A percentile compares a stretch with the other conserved stretches of the same genome.
These are phyloP conservation scores for Dinocampus coccinellae DNA, from an alignment of 2,888 invertebrate genomes.

Conservation along the genomic window DNA sequence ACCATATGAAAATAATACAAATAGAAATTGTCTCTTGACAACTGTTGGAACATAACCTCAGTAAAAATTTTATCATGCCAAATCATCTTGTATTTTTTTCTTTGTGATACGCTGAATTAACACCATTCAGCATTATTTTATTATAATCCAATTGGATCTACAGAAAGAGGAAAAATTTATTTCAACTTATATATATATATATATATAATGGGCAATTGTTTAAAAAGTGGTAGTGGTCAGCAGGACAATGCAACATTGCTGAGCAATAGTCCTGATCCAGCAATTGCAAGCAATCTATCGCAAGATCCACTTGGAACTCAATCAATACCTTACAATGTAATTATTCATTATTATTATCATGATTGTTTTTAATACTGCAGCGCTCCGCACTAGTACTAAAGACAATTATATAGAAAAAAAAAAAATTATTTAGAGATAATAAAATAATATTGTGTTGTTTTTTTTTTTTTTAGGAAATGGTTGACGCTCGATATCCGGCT, in stretches of 20 bases:
- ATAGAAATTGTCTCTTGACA: not conserved
- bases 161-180: not conserved
- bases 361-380: not conserved
- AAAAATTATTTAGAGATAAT: not conserved
- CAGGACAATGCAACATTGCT: slow-evolving; percentile 65
- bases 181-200: not conserved
- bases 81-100: not conserved
- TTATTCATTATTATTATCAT: slow-evolving; percentile 25
- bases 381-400: not conserved
- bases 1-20: not conserved
- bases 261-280: slow-evolving; percentile 61
- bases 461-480: slow-evolving; percentile 69
- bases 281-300: slow-evolving; percentile 56
- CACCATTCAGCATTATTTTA: not conserved
- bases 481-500: slow-evolving; percentile 77
- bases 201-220: slow-evolving; percentile 77
- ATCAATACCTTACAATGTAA: slow-evolving; percentile 72
- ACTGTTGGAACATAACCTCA: not conserved
- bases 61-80: slow-evolving; percentile 11
- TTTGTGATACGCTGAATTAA: slow-evolving; percentile 14
- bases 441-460: not conserved
- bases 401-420: not conserved
- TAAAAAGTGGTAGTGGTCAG: slow-evolving; percentile 72
- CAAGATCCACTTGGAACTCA: slow-evolving; percentile 73
- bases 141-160: not conserved